These are phyloP conservation scores for Melipona quadrifasciata DNA, from an alignment of 1,140 invertebrate genomes.

Conservation along the genomic window DNA sequence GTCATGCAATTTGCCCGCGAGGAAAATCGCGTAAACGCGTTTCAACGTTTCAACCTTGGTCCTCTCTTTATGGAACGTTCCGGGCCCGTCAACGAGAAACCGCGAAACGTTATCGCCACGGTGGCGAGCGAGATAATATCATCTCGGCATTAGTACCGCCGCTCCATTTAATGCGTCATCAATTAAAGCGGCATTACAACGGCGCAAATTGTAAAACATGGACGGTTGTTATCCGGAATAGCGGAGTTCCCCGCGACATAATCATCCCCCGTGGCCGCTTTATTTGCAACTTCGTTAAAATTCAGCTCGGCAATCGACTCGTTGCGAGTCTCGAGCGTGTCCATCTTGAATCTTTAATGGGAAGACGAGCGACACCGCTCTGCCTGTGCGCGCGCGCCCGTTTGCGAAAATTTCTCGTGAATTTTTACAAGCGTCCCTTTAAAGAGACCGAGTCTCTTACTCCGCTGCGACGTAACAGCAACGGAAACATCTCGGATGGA, in stretches of 20 bases:
- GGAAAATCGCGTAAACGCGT: neutral
- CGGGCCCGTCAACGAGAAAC: neutral
- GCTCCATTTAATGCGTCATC: conserved; percentile 11
- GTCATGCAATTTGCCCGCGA: neutral
- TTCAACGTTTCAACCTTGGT: neutral
- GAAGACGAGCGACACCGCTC: neutral
- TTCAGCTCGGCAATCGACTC: neutral
- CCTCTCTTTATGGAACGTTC: neutral
- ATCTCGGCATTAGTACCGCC: neutral
- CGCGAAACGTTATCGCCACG: neutral
- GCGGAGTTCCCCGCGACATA: neutral
- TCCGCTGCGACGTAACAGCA: neutral
- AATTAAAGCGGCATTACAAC: conserved; percentile 33
- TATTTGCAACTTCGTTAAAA: conserved; percentile 36
- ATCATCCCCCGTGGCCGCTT: neutral
- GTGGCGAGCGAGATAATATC: neutral
- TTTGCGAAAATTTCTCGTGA: conserved; percentile 34
- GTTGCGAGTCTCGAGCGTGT: neutral
- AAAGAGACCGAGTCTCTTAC: neutral
- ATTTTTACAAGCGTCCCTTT: conserved; percentile 13
- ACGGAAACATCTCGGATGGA: neutral
- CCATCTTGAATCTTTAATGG: conserved; percentile 16
- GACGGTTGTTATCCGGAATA: conserved; percentile 9
- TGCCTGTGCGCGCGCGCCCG: neutral
- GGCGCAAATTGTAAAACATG: conserved; percentile 8